Base-by-base conservation (phyloP, 1,140 invertebrate genomes). In the Melanaphis sacchari region DNA sequence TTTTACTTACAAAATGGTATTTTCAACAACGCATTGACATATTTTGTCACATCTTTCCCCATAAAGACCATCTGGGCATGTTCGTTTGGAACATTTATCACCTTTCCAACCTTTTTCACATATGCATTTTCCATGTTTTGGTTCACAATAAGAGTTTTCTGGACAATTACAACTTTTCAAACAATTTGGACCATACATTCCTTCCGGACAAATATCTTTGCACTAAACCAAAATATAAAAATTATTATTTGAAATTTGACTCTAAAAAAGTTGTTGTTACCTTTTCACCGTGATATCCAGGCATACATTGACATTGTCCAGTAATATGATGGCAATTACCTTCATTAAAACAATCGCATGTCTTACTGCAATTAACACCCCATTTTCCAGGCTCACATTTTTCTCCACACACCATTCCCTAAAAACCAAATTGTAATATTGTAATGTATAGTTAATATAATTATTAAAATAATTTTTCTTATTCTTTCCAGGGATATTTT, bases 301-400 rank as follows among this genome's bases (percentile, higher is more conserved):
- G 96, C 46, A 96, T 96, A 94, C 98, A 98, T 93, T 97, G 96
- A 95, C 98, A 98, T 43, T 96, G 94, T 0, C 97, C 97, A 18
- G 96, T 97, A 9, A 98, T 96, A 94, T 98, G 97, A 95, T 98
- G 96, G 94, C 98, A 99, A 0, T 96, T 95, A 0, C 97, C 98
- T 41, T 97, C 97, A 95, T 99, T 99, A 94, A 97, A 97, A 95
- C 99, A 99, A 93, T 97, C 97, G 95, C 99, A 99, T 2, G 95
- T 95, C 82, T 96, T 95, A 49, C 96, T 96, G 94, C 99, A 99
- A 82, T 97, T 96, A 43, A 95, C 95, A 26, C 98, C 98, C 96
- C 96, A 99, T 93, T 95, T 96, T 38, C 97, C 97, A 22, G 96
- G 94, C 0, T 97, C 96, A 95, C 98, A 98, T 7, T 96, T 95